Conservation (phyloP, 2,797 vertebrate genomes). For the Lithobates sylvaticus region DNA sequence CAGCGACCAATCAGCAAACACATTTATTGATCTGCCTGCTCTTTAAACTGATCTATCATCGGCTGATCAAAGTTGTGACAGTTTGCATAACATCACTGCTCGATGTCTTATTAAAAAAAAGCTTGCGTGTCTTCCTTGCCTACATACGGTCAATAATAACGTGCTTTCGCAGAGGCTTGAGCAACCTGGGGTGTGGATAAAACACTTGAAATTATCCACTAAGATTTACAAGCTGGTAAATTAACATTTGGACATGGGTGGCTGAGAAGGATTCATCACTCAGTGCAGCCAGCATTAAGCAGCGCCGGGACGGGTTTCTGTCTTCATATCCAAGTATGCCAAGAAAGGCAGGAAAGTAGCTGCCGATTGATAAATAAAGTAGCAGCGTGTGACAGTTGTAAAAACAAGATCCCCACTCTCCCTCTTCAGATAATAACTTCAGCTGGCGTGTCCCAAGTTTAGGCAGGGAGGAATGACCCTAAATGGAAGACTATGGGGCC, state of each 20-base stretch:
- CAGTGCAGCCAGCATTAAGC: conserved; percentile 14
- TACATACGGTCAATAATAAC: conserved; percentile 11
- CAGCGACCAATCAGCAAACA: background rate
- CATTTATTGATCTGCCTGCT: background rate
- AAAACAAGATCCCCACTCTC: conserved; percentile 62
- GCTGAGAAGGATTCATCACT: conserved; percentile 32
- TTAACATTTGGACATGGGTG: conserved; percentile 41
- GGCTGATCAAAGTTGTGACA: background rate
- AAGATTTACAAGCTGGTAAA: conserved; percentile 52
- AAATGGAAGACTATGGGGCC: conserved; percentile 24
- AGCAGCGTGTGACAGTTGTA: conserved; percentile 54
- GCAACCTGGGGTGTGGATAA: conserved; percentile 45
- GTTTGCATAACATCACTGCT: background rate
- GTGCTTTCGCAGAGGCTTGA: conserved; percentile 15
- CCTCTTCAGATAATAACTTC: conserved; percentile 45
- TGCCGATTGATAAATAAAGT: conserved; percentile 65
- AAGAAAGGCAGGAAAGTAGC: conserved; percentile 57
- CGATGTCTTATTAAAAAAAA: background rate
- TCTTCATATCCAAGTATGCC: conserved; percentile 21
- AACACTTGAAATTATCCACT: conserved; percentile 35
- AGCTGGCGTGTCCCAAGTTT: conserved; percentile 22
- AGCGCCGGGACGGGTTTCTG: conserved; percentile 15
- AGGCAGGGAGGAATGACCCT: conserved; percentile 38
- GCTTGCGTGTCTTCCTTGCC: background rate
- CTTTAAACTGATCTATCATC: background rate